Conservation (phyloP, 2,113 vertebrate genomes). For the Cebidichthys violaceus region DNA sequence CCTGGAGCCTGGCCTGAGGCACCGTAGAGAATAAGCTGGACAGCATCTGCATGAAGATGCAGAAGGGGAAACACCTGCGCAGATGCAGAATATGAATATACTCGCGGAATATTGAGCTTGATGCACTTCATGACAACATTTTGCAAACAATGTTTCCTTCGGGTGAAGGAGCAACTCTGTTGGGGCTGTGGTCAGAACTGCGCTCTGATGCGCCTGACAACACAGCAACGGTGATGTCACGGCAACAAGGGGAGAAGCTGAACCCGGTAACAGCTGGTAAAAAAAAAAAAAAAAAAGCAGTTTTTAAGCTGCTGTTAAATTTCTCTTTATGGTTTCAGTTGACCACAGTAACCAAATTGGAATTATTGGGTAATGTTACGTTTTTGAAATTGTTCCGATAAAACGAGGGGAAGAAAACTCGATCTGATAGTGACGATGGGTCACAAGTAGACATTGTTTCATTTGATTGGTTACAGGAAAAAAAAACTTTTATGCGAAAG, state of each 20-base stretch:
- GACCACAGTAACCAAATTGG: too few relatives aligned
- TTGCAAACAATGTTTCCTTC: conserved; percentile 8
- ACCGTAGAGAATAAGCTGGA: background rate
- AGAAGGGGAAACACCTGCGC: background rate
- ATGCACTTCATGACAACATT: conserved; percentile 11
- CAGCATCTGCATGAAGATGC: background rate
- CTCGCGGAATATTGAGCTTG: background rate
- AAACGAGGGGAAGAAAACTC: background rate
- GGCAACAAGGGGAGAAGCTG: background rate
- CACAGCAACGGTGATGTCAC: background rate
- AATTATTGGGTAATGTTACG: background rate
- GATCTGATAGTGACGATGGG: background rate
- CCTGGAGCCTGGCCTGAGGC: background rate
- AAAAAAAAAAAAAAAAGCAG: background rate
- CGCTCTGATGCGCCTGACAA: background rate
- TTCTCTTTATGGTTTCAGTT: too few relatives aligned
- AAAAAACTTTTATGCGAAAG: background rate
- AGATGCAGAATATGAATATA: background rate
- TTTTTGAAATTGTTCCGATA: background rate
- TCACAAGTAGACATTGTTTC: background rate
- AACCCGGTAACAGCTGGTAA: background rate
- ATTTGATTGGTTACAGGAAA: background rate
- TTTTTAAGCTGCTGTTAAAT: background rate
- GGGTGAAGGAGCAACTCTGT: background rate
- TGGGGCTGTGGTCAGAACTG: background rate